Base-by-base conservation (phyloP, 2,888 invertebrate genomes). In the Pollenia amentaria region DNA sequence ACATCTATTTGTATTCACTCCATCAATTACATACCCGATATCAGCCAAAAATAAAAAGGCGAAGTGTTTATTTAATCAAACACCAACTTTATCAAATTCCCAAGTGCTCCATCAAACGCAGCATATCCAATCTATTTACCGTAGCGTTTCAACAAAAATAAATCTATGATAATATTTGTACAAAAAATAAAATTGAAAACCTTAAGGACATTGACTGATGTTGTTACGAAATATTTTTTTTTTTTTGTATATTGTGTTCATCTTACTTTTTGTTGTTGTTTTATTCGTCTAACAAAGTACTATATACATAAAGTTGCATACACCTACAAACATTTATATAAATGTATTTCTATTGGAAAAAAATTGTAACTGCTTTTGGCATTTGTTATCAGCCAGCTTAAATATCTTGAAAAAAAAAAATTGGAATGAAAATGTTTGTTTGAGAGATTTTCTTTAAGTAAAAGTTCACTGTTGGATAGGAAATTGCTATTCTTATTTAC, bases 201-300 rank as follows among this genome's bases (percentile, higher is more conserved):
- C 91, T 91, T 90, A 88, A 91, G 91, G 91, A 91, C 91, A 89
- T 90, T 91, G 91, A 91, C 91, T 90, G 91, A 91, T 91, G 90
- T 90, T 90, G 90, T 90, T 81, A 89, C 89, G 88, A 89, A 89
- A 88, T 89, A 73, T 90, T 89, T 89, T 89, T 89, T 89, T 72
- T 90, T 89, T 89, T 89, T 89, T 89, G 88, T 90, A 88, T 89
- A 89, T 90, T 89, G 87, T 89, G 87, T 89, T 55, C 29, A 29
- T 14, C 44, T 29, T 82, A 88, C 85, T 83, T 88, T 88, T 88
- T 67, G 3, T 38, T 40, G 8, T 46, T 62, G 29, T 81, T 11
- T 44, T 69, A 75, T 65, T 57, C 65, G 65, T 81, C 48, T 57
- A 51, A 48, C 14, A 65, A 73, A 65, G 64, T 51, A 75, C 42